Evolutionary conservation across 2,113 vertebrate genomes (phyloP).

Genomic region (Cyprinus carpio): DNA sequence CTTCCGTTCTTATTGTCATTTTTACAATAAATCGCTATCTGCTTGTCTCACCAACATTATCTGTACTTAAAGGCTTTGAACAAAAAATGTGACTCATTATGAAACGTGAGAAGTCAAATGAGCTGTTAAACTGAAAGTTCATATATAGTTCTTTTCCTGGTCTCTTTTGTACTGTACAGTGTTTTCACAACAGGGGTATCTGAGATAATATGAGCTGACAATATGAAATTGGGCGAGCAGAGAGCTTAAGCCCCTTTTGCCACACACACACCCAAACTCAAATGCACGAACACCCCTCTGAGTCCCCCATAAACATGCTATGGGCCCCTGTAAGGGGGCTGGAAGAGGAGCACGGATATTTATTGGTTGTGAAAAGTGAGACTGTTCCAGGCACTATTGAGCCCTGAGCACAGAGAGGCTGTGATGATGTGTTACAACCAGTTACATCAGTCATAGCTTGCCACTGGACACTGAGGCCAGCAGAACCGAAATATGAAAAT

Average conservation of each 20-base stretch:
- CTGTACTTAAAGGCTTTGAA: background rate
- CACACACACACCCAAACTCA: constrained; percentile 30
- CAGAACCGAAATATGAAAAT: background rate
- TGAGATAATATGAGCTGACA: constrained; percentile 42
- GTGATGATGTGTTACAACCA: constrained; percentile 27
- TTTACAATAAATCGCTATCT: no score
- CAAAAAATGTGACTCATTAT: background rate
- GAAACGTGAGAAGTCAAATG: background rate
- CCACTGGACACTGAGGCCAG: background rate
- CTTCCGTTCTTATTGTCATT: no score
- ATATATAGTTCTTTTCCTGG: background rate
- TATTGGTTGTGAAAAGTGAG: constrained; percentile 55
- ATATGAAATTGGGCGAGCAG: constrained; percentile 55
- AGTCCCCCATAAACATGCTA: constrained; percentile 49
- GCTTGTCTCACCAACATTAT: no score
- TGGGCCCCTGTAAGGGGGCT: constrained; percentile 54
- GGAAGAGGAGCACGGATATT: constrained; percentile 43
- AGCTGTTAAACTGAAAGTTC: background rate
- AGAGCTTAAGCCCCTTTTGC: constrained; percentile 50
- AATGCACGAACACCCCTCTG: constrained; percentile 45
- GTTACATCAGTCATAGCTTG: constrained; percentile 28
- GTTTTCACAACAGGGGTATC: constrained; percentile 19
- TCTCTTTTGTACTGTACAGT: background rate
- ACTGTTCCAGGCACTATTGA: background rate
- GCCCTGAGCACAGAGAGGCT: background rate